Evolutionary conservation across 1,140 invertebrate species (phyloP), one percentile per base, ranked within the genome.

Genomic region (Aphidius gifuensis): DNA sequence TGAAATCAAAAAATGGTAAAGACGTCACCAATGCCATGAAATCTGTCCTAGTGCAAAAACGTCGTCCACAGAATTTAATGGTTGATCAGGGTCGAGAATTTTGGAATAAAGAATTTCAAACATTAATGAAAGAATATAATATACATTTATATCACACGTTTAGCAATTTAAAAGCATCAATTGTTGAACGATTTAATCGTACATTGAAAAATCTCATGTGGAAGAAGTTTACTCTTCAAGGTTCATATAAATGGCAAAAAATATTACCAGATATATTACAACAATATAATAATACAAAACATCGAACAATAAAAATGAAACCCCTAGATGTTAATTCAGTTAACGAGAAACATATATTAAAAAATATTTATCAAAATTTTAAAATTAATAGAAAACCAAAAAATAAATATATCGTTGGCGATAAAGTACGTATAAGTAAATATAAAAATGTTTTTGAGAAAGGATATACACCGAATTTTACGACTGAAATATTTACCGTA

Each of bases 361-460:
- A n/a, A 39, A 38, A 1, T 3, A n/a, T 58, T 9, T 58, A 58
- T 47, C 9, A 47, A 40, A 38, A 23, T 5, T 6, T 47, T 7
- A 16, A 32, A 38, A 5, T 32, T 5, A 9, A 58, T 23, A 48
- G 3, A 45, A 47, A 5, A 23, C 7, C 1, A 32, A 45, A 45
- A 9, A 9, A 23, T 5, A 49, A 32, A 48, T 58, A 47, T 44
- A 47, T 9, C 16, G 56, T 58, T 9, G 45, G 46, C 5, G 23
- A 58, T 46, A 46, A 57, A 57, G 55, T 57, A 9, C 55, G 55
- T 5, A 57, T 57, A n/a, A 57, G 44, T 23, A 46, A 57, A 23
- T 57, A 57, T 57, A 21, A 57, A 46, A 7, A 32, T 46, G 9
- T 57, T 23, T 57, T 57, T 9, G 44, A 57, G 21, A 57, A 46